Evolutionary conservation across 2,888 invertebrate species (phyloP).

Genomic region (Nomada lathburiana): DNA sequence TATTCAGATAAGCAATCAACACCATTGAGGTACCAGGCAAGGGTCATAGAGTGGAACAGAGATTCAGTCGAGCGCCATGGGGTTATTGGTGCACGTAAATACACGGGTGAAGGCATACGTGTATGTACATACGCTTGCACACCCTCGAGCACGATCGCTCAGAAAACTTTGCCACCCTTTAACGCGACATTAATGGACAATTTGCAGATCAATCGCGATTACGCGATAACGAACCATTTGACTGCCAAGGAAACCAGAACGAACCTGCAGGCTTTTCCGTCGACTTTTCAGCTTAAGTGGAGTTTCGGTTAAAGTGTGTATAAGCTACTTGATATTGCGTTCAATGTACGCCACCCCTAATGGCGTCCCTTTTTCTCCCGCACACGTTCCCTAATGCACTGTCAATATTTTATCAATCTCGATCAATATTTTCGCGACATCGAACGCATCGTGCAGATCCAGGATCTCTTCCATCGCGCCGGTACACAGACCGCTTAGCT

Average conservation of each 20-base stretch:
- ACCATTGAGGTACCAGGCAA: conserved; percentile 66
- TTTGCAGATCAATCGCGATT: conserved; percentile 36
- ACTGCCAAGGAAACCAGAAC: neutral
- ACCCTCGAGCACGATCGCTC: neutral
- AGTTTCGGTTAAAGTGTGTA: neutral
- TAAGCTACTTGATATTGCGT: neutral
- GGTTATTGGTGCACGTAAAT: conserved; percentile 6
- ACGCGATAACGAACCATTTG: neutral
- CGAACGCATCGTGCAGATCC: neutral
- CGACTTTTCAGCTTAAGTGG: neutral
- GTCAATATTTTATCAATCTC: conserved; percentile 36
- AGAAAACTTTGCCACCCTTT: conserved; percentile 40
- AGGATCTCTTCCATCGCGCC: neutral
- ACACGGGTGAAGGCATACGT: neutral
- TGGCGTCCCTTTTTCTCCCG: neutral
- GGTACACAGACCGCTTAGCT: conserved; percentile 7
- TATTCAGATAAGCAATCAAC: conserved; percentile 74
- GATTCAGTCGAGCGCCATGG: conserved; percentile 42
- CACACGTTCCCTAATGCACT: conserved; percentile 15
- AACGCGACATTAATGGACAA: conserved; percentile 36
- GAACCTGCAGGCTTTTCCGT: neutral
- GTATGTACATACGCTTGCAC: neutral
- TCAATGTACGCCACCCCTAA: neutral
- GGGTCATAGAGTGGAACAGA: conserved; percentile 58
- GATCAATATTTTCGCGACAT: conserved; percentile 32